Evolutionary conservation across 2,888 invertebrate genomes (phyloP), one percentile per base, ranked within the genome.

Genomic region (Dione juno): DNA sequence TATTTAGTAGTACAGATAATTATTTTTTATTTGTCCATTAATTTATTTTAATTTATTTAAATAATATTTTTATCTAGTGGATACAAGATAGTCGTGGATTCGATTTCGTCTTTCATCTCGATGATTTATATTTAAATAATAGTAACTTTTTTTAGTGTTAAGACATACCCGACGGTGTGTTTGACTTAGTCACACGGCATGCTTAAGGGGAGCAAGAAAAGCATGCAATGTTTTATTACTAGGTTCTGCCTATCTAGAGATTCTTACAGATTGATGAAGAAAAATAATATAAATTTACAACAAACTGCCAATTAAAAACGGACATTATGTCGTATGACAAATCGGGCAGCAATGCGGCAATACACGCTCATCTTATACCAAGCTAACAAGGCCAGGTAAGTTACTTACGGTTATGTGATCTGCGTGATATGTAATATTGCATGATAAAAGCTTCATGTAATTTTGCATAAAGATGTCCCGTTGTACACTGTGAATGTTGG

Each of bases 381-480:
- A 64, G 64, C 67, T 75, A 74, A 72, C 73, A 69, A 75, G 71
- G 70, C 74, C 37, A 59, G 21, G 64, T 70, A 73, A 69, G 73
- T 73, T 74, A 80, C 78, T 76, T 77, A 79, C 77, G 77, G 76
- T 78, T 80, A 79, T 77, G 77, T 71, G 77, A 75, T 67, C 73
- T 69, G 72, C 75, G 79, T 81, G 82, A 70, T 58, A 66, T 71
- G 54, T 63, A 57, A 63, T 67, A 40, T 53, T 53, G 48, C 37
- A 41, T 37, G 70, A 67, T 82, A 81, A 79, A 83, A 82, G 83
- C 81, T 82, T 84, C 81, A 80, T 73, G 63, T 71, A 67, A 71
- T 71, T 70, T 63, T 63, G 63, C 54, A 70, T 61, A 70, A 67
- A 66, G 28, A 43, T 54, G 54, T 69, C 70, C 67, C 70, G 67